Evolutionary conservation across 2,797 vertebrate species (phyloP).

Genomic region (Falco peregrinus): DNA sequence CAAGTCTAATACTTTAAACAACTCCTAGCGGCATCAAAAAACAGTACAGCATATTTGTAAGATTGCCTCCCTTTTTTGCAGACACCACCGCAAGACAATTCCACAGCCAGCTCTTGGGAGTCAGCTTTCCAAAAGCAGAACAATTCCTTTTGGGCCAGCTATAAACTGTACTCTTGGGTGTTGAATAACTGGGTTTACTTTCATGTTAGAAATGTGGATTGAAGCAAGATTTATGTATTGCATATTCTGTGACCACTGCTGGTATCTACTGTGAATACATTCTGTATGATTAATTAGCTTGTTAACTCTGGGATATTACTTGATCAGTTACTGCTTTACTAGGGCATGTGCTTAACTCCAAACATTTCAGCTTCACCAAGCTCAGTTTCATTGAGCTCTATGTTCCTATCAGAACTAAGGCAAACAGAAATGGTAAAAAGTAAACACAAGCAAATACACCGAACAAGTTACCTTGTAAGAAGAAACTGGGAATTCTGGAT

Average conservation of each 20-base stretch:
- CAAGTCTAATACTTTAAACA: not conserved
- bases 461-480: conserved; percentile 88
- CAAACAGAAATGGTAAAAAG: not conserved
- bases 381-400: not conserved
- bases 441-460: not conserved
- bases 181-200: not conserved
- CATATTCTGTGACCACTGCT: not conserved
- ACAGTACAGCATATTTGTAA: not conserved
- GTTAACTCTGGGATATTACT: not conserved
- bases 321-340: not conserved
- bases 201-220: not conserved
- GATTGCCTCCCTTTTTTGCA: not conserved
- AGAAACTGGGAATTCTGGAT: conserved; percentile 95
- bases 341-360: not conserved
- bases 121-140: not conserved
- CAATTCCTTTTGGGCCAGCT: not conserved
- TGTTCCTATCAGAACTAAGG: not conserved
- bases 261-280: rapidly evolving
- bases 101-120: not conserved
- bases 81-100: not conserved
- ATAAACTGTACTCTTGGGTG: not conserved
- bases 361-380: not conserved
- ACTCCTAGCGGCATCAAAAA: not conserved
- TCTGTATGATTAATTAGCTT: not conserved
- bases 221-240: not conserved